Percentiles rank a stretch among this genome's conserved stretches.
These are phyloP conservation scores for Trachelus troglodyta DNA, from an alignment of 2,888 invertebrate genomes.

Conservation along the genomic window DNA sequence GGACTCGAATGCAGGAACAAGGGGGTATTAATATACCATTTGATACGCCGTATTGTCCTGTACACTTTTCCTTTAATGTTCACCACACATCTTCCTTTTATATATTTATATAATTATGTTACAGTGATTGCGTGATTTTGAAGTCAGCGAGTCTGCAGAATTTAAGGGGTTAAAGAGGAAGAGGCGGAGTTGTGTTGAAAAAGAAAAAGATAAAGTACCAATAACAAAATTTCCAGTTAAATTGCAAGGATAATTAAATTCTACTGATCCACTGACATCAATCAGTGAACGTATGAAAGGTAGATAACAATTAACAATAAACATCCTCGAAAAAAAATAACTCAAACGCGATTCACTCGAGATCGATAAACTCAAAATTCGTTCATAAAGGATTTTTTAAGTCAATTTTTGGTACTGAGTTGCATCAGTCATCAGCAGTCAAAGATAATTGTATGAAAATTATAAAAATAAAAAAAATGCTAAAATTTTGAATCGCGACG, in stretches of 20 bases:
- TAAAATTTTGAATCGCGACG: no score
- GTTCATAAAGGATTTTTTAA: no score
- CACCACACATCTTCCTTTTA: conserved; percentile 42
- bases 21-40: conserved; percentile 48
- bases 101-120: conserved; percentile 45
- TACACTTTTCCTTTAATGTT: conserved; percentile 52
- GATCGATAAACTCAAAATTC: no score
- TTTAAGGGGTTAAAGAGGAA: conserved; percentile 11
- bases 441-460: no score
- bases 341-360: background rate
- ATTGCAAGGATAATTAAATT: conserved; percentile 24
- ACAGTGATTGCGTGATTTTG: conserved; percentile 50
- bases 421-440: no score
- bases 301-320: conserved; percentile 13
- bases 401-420: no score
- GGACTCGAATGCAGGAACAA: conserved; percentile 49
- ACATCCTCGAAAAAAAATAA: background rate
- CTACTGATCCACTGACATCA: conserved; percentile 46
- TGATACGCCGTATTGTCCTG: conserved; percentile 50
- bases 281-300: conserved; percentile 55
- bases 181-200: background rate
- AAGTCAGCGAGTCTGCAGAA: conserved; percentile 48
- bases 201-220: conserved; percentile 11
- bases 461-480: background rate
- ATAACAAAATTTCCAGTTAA: conserved; percentile 24